Conservation (phyloP, 2,888 invertebrate species). For the Meandrusa payeni region DNA sequence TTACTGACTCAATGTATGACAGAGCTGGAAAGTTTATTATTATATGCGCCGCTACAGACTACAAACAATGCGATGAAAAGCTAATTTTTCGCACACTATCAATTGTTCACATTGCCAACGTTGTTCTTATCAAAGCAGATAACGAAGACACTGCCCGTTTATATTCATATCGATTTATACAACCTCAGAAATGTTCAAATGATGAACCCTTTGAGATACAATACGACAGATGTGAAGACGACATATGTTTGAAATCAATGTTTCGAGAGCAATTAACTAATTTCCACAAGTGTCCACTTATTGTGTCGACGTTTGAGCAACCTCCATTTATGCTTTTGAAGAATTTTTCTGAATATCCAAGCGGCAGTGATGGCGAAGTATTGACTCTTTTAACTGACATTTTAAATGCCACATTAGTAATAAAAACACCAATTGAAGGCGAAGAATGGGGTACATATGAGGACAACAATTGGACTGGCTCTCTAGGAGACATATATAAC, state of each 20-base stretch:
- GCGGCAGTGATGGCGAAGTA: conserved; percentile 53
- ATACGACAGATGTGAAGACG: conserved; percentile 31
- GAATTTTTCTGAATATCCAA: conserved; percentile 36
- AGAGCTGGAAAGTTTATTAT: conserved; percentile 47
- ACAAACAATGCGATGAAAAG: conserved; percentile 41
- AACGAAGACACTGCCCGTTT: conserved; percentile 30
- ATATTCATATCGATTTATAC: conserved; percentile 40
- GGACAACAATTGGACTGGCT: conserved; percentile 56
- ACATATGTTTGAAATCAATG: conserved; percentile 38
- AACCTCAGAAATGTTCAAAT: conserved; percentile 42
- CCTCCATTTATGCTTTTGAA: conserved; percentile 52
- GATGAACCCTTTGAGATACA: conserved; percentile 38
- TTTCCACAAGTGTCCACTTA: conserved; percentile 43
- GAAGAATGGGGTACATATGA: conserved; percentile 40
- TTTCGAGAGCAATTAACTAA: conserved; percentile 45
- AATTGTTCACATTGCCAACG: conserved; percentile 39
- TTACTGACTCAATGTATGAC: conserved; percentile 40
- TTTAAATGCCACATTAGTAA: conserved; percentile 48
- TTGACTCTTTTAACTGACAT: conserved; percentile 40
- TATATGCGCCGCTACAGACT: conserved; percentile 38
- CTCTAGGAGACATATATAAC: conserved; percentile 51
- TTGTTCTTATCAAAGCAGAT: conserved; percentile 40
- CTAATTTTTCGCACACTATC: conserved; percentile 41
- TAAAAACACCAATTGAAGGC: conserved; percentile 38
- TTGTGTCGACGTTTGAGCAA: conserved; percentile 51